These are phyloP conservation scores for Parapristionchus giblindavisi DNA, from an alignment of 2,888 invertebrate genomes.

Conservation along the genomic window DNA sequence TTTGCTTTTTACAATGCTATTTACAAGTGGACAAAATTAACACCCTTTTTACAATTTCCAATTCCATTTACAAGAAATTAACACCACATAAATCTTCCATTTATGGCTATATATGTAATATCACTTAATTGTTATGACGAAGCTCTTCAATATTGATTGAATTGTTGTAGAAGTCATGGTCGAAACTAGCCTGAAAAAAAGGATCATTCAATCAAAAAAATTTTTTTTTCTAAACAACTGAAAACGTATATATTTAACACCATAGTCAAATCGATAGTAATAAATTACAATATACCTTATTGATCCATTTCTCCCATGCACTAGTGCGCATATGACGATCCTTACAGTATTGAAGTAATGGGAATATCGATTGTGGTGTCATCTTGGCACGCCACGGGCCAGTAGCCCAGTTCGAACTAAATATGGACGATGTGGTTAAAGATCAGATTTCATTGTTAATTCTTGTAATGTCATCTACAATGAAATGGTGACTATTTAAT, in stretches of 20 bases:
- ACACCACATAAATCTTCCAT: too few relatives aligned
- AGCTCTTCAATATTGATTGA: constrained; percentile 68
- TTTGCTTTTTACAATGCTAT: too few relatives aligned
- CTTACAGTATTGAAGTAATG: constrained; percentile 65
- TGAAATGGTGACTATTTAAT: too few relatives aligned
- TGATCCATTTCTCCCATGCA: constrained; percentile 66
- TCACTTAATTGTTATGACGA: constrained; percentile 61
- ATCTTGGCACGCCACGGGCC: constrained; percentile 65
- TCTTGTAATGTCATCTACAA: neutral
- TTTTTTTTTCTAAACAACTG: neutral
- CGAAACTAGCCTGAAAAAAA: constrained; percentile 49
- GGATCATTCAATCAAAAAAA: neutral
- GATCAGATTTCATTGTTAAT: neutral
- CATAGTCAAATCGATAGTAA: neutral
- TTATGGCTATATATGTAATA: neutral
- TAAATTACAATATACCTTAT: constrained; percentile 51
- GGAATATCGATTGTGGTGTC: constrained; percentile 61
- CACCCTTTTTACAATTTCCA: too few relatives aligned
- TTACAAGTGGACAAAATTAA: too few relatives aligned
- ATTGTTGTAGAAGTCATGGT: constrained; percentile 66
- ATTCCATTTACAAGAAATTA: too few relatives aligned
- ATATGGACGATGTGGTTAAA: neutral
- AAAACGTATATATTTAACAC: neutral
- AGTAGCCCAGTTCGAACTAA: constrained; percentile 44
- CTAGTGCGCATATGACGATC: constrained; percentile 57